A percentile compares a stretch with the other conserved stretches of the same genome.
phyloP scores from a whole-genome alignment of 2,113 vertebrate species.

The Anguilla japonica region DNA sequence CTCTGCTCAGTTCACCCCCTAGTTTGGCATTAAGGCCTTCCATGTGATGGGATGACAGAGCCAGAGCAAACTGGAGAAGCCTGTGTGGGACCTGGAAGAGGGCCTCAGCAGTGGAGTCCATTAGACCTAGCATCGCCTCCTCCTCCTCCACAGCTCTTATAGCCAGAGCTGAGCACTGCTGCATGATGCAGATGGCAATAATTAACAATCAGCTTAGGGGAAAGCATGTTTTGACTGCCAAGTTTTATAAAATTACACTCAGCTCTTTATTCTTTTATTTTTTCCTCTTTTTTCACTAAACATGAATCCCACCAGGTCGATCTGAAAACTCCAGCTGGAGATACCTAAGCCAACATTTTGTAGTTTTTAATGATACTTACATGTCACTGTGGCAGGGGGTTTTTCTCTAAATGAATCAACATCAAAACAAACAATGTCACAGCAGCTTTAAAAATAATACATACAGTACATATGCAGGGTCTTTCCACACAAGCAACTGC shows the following conservation, averaged over 20 bases:
- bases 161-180: background rate
- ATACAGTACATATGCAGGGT: background rate
- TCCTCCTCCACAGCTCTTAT: background rate
- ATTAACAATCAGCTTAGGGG: slow-evolving; percentile 6
- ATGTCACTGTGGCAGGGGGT: background rate
- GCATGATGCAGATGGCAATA: slow-evolving; percentile 9
- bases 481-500: background rate
- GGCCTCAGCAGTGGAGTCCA: background rate
- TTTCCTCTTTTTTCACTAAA: background rate
- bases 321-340: background rate
- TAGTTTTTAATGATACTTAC: background rate
- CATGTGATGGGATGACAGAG: too few species aligned
- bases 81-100: background rate
- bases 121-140: background rate
- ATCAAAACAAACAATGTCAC: background rate
- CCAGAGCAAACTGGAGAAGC: background rate
- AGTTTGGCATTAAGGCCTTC: background rate
- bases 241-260: background rate
- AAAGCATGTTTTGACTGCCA: background rate
- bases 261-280: background rate
- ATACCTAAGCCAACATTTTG: background rate
- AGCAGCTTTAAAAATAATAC: background rate
- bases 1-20: background rate
- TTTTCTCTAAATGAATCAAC: background rate
- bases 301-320: background rate